Evolutionary conservation across 2,888 invertebrate genomes (phyloP).

Genomic region (Pyrrhosoma nymphula): DNA sequence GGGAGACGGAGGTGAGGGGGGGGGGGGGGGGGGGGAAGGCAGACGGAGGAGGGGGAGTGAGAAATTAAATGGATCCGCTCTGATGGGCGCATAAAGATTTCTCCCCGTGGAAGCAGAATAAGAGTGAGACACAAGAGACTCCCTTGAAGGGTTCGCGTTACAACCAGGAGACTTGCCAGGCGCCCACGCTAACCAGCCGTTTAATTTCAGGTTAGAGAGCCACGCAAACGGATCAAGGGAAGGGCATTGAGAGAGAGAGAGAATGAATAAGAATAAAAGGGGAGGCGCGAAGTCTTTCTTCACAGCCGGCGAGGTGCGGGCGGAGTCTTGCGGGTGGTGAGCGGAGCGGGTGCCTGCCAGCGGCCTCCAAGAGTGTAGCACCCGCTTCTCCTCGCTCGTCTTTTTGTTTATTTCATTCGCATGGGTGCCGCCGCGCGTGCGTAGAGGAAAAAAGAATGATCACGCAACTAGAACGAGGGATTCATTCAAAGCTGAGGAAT

Average conservation of each 20-base stretch:
- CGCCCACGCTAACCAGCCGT: slow-evolving; percentile 50
- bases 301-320: not conserved
- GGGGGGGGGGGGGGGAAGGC: too few relatives aligned
- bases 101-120: not conserved
- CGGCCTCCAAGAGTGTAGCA: slow-evolving; percentile 9
- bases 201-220: slow-evolving; percentile 17
- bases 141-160: slow-evolving; percentile 45
- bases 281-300: not conserved
- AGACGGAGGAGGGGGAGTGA: not conserved
- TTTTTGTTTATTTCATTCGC: not conserved
- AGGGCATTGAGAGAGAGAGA: not conserved
- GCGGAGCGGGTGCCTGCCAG: not conserved
- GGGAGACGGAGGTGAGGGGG: not conserved
- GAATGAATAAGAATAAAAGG: not conserved
- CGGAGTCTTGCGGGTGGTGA: not conserved
- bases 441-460: not conserved
- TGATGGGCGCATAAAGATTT: slow-evolving; percentile 53
- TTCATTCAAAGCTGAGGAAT: not conserved
- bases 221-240: not conserved
- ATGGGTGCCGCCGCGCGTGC: not conserved
- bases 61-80: slow-evolving; percentile 39
- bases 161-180: slow-evolving; percentile 9
- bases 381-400: not conserved
- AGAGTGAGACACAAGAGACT: not conserved
- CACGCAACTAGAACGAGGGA: not conserved